Percentiles rank a stretch among this genome's conserved stretches.
Conservation (phyloP, 2,888 invertebrate species). For the Luperina testacea region DNA sequence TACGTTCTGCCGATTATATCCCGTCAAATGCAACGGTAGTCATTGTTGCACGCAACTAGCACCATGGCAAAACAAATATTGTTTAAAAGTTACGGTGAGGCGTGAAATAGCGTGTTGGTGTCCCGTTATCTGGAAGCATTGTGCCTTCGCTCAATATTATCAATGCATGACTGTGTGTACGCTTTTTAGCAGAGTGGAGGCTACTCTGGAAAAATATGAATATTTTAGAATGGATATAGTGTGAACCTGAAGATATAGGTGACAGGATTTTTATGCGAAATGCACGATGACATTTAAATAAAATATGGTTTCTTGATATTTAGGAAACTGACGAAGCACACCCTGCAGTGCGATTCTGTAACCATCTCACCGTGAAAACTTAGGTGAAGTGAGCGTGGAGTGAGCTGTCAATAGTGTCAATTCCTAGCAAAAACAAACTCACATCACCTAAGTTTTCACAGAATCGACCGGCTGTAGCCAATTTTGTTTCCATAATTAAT, state of each 20-base stretch:
- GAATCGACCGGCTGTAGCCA: too few relatives aligned
- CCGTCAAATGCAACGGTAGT: slow-evolving; percentile 51
- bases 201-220: not conserved
- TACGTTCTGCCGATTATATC: slow-evolving; percentile 30
- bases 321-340: not conserved
- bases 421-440: too few relatives aligned
- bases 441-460: too few relatives aligned
- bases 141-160: slow-evolving; percentile 51
- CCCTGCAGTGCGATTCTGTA: too few relatives aligned
- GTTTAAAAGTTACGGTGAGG: slow-evolving; percentile 51
- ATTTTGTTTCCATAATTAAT: not conserved
- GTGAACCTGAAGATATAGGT: not conserved
- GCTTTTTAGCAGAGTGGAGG: slow-evolving; percentile 4
- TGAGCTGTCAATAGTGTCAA: too few relatives aligned
- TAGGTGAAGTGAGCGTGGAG: too few relatives aligned
- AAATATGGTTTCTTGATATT: not conserved
- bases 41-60: slow-evolving; percentile 50
- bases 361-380: too few relatives aligned
- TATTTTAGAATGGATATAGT: not conserved
- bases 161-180: slow-evolving; percentile 38
- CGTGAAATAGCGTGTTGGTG: slow-evolving; percentile 54
- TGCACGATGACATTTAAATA: not conserved
- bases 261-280: not conserved
- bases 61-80: slow-evolving; percentile 57
- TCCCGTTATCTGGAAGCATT: slow-evolving; percentile 53